These are phyloP conservation scores for Bombus consobrinus DNA, from an alignment of 1,140 invertebrate species.

Conservation along the genomic window DNA sequence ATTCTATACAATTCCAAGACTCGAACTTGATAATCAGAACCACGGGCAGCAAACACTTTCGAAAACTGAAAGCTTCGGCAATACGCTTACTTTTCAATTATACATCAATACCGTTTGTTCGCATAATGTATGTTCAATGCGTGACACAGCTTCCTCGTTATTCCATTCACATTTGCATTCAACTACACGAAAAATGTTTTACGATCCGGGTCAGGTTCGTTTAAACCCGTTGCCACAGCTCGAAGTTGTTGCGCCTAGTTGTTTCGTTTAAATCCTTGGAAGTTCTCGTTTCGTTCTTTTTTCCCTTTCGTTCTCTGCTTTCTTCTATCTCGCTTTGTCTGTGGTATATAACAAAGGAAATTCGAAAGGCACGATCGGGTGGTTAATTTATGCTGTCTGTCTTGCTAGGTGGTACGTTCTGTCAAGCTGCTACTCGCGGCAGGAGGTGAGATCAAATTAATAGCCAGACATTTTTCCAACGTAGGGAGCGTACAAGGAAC, in stretches of 20 bases:
- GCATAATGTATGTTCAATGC: neutral
- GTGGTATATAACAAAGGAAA: slow-evolving; percentile 40
- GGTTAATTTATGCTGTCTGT: slow-evolving; percentile 66
- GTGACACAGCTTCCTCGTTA: neutral
- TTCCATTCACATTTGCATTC: neutral
- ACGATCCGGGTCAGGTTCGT: neutral
- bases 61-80: neutral
- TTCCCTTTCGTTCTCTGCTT: neutral
- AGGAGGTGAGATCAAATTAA: slow-evolving; percentile 72
- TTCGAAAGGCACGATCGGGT: slow-evolving; percentile 54
- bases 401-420: slow-evolving; percentile 59
- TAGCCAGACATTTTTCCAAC: slow-evolving; percentile 74
- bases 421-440: slow-evolving; percentile 53
- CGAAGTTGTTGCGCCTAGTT: neutral
- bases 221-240: slow-evolving; percentile 1
- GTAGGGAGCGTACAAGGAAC: slow-evolving; percentile 22
- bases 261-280: slow-evolving; percentile 14
- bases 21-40: neutral
- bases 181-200: slow-evolving; percentile 14
- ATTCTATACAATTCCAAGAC: neutral
- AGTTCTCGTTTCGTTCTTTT: slow-evolving; percentile 7
- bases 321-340: neutral
- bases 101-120: too few relatives aligned
- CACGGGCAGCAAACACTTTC: neutral
- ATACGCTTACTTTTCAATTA: neutral